Evolutionary conservation across 2,797 vertebrate species (phyloP).

Genomic region (Melanotaenia pygmaea): DNA sequence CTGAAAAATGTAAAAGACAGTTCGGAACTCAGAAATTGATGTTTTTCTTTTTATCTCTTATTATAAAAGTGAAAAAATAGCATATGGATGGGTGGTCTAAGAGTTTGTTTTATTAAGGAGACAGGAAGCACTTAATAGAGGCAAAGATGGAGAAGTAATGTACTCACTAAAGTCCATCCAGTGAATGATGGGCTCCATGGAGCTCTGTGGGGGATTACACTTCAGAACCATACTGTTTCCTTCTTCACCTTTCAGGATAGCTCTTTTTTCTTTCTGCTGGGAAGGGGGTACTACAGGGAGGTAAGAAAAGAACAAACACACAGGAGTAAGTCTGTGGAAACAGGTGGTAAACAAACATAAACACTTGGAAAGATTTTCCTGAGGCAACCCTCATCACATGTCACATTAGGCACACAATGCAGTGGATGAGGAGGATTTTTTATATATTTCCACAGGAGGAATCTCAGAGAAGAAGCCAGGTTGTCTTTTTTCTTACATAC

Average conservation of each 20-base stretch:
- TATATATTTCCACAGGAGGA: slow-evolving; percentile 23
- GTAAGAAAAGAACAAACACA: slow-evolving; percentile 18
- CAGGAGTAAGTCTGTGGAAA: slow-evolving; percentile 23
- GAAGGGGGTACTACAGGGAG: slow-evolving; percentile 72
- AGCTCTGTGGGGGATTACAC: slow-evolving; percentile 82
- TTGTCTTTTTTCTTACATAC: slow-evolving; percentile 37
- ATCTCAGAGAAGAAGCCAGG: slow-evolving; percentile 8
- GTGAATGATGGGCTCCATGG: slow-evolving; percentile 83
- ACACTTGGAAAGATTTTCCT: slow-evolving; percentile 22
- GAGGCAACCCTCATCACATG: slow-evolving; percentile 21
- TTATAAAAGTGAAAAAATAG: slow-evolving; percentile 18
- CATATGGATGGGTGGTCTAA: slow-evolving; percentile 7
- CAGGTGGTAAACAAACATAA: slow-evolving; percentile 14
- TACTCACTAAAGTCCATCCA: slow-evolving; percentile 87
- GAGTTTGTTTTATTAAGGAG: slow-evolving; percentile 21
- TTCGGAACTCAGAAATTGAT: slow-evolving; percentile 6
- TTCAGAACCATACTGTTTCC: slow-evolving; percentile 75
- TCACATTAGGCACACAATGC: slow-evolving; percentile 18
- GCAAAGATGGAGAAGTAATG: slow-evolving; percentile 43
- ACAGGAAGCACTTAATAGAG: slow-evolving; percentile 43
- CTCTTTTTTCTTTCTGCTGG: slow-evolving; percentile 81
- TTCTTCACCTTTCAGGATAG: slow-evolving; percentile 65
- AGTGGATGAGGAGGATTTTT: slow-evolving; percentile 17
- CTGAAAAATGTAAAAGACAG: neutral
- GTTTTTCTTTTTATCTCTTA: slow-evolving; percentile 7